Evolutionary conservation across 1,140 invertebrate species (phyloP).

Genomic region (Ceratosolen fusciceps): DNA sequence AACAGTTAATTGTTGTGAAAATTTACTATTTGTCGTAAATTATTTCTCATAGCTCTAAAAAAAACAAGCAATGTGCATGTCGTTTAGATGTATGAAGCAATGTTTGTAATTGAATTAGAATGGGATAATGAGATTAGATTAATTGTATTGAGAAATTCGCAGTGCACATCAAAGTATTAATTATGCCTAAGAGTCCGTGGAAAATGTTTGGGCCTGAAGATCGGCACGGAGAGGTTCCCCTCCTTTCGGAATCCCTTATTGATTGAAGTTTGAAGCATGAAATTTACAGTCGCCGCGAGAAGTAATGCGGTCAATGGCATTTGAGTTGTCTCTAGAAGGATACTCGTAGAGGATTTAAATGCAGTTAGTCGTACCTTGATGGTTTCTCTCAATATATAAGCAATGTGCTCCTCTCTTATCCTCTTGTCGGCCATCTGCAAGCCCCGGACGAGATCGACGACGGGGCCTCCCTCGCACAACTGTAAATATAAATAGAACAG

Average conservation of each 20-base stretch:
- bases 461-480: conserved; percentile 86
- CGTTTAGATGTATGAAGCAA: neutral
- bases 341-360: neutral
- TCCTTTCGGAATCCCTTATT: too few relatives aligned
- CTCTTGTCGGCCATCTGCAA: conserved; percentile 78
- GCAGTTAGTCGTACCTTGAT: conserved; percentile 77
- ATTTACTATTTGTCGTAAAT: neutral
- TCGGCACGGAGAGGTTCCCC: too few relatives aligned
- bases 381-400: conserved; percentile 87
- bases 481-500: conserved; percentile 66
- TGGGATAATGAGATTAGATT: conserved; percentile 9
- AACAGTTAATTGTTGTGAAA: too few relatives aligned
- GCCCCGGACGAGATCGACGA: conserved; percentile 83
- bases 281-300: neutral
- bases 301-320: neutral
- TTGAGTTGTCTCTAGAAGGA: neutral
- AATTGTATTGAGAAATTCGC: conserved; percentile 28
- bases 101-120: conserved; percentile 16
- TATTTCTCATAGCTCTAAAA: neutral
- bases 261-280: too few relatives aligned
- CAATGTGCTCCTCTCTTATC: conserved; percentile 89
- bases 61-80: neutral
- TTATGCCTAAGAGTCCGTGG: too few relatives aligned
- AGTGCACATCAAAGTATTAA: neutral
- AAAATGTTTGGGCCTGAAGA: too few relatives aligned